Percentiles rank a stretch among this genome's conserved stretches.
These are phyloP conservation scores for Molossus molossus DNA, from an alignment of 2,797 vertebrate species.

Conservation along the genomic window DNA sequence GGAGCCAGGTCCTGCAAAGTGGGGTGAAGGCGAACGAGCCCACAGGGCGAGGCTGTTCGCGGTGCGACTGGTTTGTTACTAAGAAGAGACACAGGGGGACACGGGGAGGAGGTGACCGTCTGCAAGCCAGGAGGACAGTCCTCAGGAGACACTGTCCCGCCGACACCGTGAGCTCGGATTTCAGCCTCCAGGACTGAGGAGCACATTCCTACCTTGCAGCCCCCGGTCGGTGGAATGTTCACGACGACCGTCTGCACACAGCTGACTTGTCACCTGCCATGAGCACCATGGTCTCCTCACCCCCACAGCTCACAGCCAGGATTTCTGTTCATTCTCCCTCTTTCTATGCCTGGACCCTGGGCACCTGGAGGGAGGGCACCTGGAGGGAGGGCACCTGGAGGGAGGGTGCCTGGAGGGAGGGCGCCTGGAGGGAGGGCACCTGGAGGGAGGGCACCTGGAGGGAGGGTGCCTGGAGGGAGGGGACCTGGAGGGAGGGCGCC, in stretches of 20 bases:
- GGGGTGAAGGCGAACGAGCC: not conserved
- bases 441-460: too few relatives aligned
- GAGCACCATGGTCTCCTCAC: not conserved
- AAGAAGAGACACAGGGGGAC: not conserved
- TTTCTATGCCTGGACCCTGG: too few relatives aligned
- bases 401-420: too few relatives aligned
- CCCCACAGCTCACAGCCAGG: too few relatives aligned
- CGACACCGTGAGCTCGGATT: not conserved
- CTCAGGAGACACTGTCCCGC: not conserved
- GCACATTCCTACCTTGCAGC: not conserved
- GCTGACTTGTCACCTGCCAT: too few relatives aligned
- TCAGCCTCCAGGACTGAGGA: not conserved
- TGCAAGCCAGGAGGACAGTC: fast-evolving
- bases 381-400: too few relatives aligned
- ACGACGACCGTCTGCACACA: too few relatives aligned
- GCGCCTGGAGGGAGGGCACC: too few relatives aligned
- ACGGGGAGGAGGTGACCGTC: fast-evolving
- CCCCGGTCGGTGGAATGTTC: fast-evolving
- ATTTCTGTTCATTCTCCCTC: too few relatives aligned
- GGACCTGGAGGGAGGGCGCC: too few relatives aligned
- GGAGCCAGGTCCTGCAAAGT: not conserved
- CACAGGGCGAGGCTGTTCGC: not conserved
- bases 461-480: too few relatives aligned
- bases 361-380: too few relatives aligned
- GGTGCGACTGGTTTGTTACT: not conserved